Evolutionary conservation across 2,113 vertebrate genomes (phyloP).

Genomic region (Etheostoma spectabile): DNA sequence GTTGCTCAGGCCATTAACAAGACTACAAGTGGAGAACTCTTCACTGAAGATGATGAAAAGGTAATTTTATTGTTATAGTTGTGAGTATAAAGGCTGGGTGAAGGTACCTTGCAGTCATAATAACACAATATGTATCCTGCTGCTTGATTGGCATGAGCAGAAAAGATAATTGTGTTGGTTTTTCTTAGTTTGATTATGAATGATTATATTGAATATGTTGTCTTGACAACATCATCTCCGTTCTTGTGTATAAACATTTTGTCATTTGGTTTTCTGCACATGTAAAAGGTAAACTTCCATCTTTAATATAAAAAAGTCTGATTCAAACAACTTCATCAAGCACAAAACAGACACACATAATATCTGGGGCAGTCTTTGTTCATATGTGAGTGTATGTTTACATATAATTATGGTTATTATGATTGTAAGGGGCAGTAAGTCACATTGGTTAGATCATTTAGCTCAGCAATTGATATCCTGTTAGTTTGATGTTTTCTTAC

Average conservation of each 20-base stretch:
- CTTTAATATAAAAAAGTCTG: not conserved
- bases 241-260: no score
- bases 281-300: not conserved
- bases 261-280: not conserved
- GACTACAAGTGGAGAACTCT: conserved; percentile 91
- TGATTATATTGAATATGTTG: not conserved
- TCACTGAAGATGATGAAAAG: conserved; percentile 97
- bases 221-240: not conserved
- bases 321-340: conserved; percentile 11
- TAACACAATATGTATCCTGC: not conserved
- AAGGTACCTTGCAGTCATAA: not conserved
- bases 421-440: not conserved
- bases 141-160: conserved; percentile 23
- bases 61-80: conserved; percentile 78
- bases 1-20: conserved; percentile 99
- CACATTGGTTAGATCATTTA: not conserved
- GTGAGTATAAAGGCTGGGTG: not conserved
- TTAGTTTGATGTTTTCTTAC: not conserved
- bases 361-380: conserved; percentile 10
- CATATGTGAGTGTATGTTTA: not conserved
- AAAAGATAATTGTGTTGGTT: not conserved
- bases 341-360: not conserved
- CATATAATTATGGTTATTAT: conserved; percentile 6
- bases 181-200: not conserved
- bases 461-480: not conserved